Conservation (phyloP, 2,113 vertebrate genomes). For the Erinaceus europaeus region DNA sequence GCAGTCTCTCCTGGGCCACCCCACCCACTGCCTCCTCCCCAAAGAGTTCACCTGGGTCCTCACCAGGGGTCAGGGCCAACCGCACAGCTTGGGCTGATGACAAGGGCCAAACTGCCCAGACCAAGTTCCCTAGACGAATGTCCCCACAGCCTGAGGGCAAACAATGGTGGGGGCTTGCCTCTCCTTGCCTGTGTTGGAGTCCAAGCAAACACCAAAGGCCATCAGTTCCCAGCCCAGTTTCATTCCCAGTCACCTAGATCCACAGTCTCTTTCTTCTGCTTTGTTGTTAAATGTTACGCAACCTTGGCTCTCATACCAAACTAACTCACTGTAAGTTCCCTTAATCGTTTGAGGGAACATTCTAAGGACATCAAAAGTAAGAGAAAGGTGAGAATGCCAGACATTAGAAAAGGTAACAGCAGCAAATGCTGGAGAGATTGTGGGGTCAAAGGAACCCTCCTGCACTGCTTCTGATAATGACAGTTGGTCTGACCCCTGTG, state of each 20-base stretch:
- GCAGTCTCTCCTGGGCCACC: not conserved
- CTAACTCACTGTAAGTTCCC: constrained; percentile 7
- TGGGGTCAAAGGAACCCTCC: too few relatives aligned
- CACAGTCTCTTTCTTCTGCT: constrained; percentile 31
- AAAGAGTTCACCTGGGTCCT: not conserved
- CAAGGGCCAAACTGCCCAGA: not conserved
- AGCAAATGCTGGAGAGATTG: too few relatives aligned
- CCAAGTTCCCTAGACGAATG: not conserved
- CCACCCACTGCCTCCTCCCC: not conserved
- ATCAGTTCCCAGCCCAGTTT: not conserved
- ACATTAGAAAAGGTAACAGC: too few relatives aligned
- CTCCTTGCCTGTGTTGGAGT: not conserved
- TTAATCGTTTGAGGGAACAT: constrained; percentile 21
- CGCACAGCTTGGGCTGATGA: not conserved
- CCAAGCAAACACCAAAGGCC: not conserved
- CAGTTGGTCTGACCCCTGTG: too few relatives aligned
- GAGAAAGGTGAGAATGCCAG: not conserved
- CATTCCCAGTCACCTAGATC: constrained; percentile 1
- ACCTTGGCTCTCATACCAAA: constrained; percentile 7
- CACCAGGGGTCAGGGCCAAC: not conserved
- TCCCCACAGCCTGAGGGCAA: not conserved
- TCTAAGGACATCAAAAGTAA: not conserved
- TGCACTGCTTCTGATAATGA: too few relatives aligned
- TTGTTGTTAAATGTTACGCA: constrained; percentile 32
- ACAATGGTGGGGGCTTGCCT: not conserved